Evolutionary conservation across 1,140 invertebrate genomes (phyloP).

Genomic region (Pseudomyrmex flavicornis): DNA sequence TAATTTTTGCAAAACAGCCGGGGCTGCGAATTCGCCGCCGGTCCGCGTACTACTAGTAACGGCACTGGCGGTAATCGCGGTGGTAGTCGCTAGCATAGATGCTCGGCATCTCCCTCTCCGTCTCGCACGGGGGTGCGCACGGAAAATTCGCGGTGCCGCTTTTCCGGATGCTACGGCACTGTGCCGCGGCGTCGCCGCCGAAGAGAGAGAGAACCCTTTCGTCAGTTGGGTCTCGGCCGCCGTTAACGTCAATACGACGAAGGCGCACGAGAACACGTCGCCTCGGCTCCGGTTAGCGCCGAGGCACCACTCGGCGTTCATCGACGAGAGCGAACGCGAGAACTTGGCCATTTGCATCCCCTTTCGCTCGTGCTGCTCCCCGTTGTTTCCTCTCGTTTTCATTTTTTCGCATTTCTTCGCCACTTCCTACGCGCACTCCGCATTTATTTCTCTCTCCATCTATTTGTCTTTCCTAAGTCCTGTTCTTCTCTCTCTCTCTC

Average conservation of each 20-base stretch:
- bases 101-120: not conserved
- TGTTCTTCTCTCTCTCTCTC: not conserved
- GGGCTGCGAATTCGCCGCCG: slow-evolving; percentile 57
- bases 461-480: slow-evolving; percentile 1
- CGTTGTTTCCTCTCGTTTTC: not conserved
- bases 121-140: slow-evolving; percentile 42
- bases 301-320: slow-evolving; percentile 66
- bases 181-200: slow-evolving; percentile 77
- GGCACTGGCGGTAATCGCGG: slow-evolving; percentile 36
- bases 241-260: slow-evolving; percentile 84
- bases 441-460: not conserved
- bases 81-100: slow-evolving; percentile 45
- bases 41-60: slow-evolving; percentile 46
- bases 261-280: slow-evolving; percentile 69
- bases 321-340: slow-evolving; percentile 54
- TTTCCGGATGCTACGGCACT: slow-evolving; percentile 84
- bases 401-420: not conserved
- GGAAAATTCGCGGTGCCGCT: slow-evolving; percentile 74
- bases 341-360: not conserved
- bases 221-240: slow-evolving; percentile 84
- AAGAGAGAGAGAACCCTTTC: slow-evolving; percentile 76
- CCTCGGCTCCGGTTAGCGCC: slow-evolving; percentile 63
- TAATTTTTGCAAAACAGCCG: slow-evolving; percentile 76
- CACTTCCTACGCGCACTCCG: not conserved
- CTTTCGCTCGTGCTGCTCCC: not conserved